Evolutionary conservation across 64 coral and sea anemone genomes (phyloP), one percentile per base, ranked within the genome.

Genomic region (Catalaphyllia jardinei): DNA sequence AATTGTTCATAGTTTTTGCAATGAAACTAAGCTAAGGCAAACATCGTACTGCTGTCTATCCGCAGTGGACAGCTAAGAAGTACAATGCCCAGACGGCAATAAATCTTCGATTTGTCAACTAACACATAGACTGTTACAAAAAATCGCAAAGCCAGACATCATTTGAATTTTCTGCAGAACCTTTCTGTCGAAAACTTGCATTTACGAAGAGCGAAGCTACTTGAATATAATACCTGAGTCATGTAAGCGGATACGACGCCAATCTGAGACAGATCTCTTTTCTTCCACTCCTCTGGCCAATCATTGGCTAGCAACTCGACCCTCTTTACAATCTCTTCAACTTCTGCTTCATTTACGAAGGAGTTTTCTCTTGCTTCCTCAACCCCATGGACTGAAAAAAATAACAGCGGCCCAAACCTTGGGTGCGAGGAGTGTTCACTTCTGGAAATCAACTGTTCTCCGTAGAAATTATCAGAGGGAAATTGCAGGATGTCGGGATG

Each of bases 401-500:
- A 91, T 4, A 62, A 24, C 49, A 90, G 20, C 42, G 89, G 78
- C 24, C 39, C 73, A 17, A 86, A 75, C 13, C 31, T 60, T 31
- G 89, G 89, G 49, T 93, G 86, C 39, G 61, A 57, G 20, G 85
- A 52, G 24, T 91, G 75, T 59, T 19, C 15, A 11, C 79, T 63
- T 1, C 79, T 22, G 42, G 77, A 25, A 31, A 60, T 35, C n/a
- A 86, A 73, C 33, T 74, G 82, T n/a, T 74, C 29, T 13, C 76
- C 77, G 22, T 95, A 95, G 52, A 91, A 92, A 60, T 88, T 83
- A 28, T 88, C 55, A 14, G 93, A 95, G 10, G 93, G 86, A 72
- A 95, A 95, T 22, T 83, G 46, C 22, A 95, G 86, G 28, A 95
- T 95, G 8, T 92, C 90, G 18, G 82, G 71, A 64, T 89, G 83